Conservation (phyloP, 2,113 vertebrate species). For the Campylomormyrus numenius region DNA sequence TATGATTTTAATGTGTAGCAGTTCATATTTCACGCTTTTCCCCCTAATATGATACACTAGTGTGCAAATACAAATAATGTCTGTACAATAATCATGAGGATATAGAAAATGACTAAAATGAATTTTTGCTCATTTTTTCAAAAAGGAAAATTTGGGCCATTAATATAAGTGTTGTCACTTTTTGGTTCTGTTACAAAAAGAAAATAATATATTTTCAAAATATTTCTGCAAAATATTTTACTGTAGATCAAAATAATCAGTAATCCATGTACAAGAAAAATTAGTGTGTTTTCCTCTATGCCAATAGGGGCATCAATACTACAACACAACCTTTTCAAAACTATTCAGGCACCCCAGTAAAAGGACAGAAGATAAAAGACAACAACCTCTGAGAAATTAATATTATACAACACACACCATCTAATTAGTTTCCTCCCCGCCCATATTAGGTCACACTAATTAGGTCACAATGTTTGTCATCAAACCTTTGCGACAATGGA, state of each 20-base stretch:
- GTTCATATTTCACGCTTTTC: constrained; percentile 14
- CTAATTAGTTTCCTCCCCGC: not conserved
- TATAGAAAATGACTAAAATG: constrained; percentile 20
- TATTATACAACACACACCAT: constrained; percentile 7
- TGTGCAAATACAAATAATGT: constrained; percentile 26
- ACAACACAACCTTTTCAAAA: not conserved
- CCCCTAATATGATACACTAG: constrained; percentile 28
- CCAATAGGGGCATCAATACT: constrained; percentile 10
- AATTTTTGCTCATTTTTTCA: constrained; percentile 22
- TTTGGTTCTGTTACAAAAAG: constrained; percentile 33
- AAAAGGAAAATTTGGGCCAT: constrained; percentile 14
- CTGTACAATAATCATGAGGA: constrained; percentile 31
- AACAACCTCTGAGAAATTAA: not conserved
- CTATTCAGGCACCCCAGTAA: not conserved
- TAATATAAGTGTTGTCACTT: constrained; percentile 13
- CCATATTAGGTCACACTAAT: constrained; percentile 1
- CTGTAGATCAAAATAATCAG: constrained; percentile 43
- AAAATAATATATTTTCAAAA: constrained; percentile 56
- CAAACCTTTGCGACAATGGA: not conserved
- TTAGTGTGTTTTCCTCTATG: constrained; percentile 31
- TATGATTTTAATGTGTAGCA: not conserved
- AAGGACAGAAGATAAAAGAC: not conserved
- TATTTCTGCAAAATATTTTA: constrained; percentile 55
- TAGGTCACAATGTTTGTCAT: not conserved
- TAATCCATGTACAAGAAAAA: constrained; percentile 47